Conservation (phyloP, 2,797 vertebrate species). For the Dicrostonyx torquatus region DNA sequence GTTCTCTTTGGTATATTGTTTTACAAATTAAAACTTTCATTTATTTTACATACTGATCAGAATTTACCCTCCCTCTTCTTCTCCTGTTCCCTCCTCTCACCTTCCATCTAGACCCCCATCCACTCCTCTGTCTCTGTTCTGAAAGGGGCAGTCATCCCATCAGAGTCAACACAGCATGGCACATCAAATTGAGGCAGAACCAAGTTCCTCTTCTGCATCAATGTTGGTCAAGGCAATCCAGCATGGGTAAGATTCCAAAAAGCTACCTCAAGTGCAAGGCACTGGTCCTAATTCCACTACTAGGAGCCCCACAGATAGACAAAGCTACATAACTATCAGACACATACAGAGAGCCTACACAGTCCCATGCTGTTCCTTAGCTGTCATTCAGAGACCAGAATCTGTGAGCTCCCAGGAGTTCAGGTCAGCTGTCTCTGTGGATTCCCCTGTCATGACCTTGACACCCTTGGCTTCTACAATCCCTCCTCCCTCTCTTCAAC, state of each 20-base stretch:
- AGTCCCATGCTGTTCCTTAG: background rate
- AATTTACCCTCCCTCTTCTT: background rate
- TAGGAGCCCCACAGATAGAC: background rate
- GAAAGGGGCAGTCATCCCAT: background rate
- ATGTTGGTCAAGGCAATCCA: background rate
- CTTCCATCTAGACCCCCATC: background rate
- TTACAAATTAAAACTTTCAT: background rate
- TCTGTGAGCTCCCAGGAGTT: background rate
- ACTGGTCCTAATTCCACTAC: background rate
- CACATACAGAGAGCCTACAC: background rate
- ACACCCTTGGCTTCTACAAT: background rate
- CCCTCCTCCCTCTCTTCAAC: background rate
- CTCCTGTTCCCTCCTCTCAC: background rate
- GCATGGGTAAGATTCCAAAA: background rate
- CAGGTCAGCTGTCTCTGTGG: background rate
- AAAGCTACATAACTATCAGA: background rate
- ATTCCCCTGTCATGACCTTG: background rate
- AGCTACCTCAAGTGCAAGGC: background rate
- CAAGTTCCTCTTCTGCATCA: background rate
- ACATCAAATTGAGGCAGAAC: background rate
- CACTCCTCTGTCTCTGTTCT: background rate
- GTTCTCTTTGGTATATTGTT: background rate
- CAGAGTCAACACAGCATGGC: background rate
- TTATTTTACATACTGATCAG: background rate
- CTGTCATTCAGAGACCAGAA: background rate